Evolutionary conservation across 2,888 invertebrate species (phyloP).

Genomic region (Harmothoe impar): DNA sequence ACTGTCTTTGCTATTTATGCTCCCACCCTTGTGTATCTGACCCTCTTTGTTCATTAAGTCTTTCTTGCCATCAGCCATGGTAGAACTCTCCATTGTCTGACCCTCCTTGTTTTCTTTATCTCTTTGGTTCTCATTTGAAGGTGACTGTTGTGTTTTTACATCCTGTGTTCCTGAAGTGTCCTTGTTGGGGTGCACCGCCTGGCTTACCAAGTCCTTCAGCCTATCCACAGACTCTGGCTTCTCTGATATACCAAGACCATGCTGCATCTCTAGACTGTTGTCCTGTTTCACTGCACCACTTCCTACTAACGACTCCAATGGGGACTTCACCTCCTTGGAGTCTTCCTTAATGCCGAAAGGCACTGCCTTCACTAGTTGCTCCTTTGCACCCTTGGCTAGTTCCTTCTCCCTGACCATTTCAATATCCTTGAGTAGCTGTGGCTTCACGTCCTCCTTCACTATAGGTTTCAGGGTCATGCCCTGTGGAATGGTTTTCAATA

Average conservation of each 20-base stretch:
- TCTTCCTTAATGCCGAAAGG: neutral
- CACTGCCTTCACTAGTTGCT: neutral
- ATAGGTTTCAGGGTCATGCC: neutral
- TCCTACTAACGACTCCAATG: neutral
- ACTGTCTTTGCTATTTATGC: neutral
- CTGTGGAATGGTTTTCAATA: neutral
- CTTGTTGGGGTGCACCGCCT: neutral
- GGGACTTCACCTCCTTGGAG: neutral
- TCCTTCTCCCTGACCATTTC: slow-evolving; percentile 58
- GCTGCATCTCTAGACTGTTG: neutral
- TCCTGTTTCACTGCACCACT: neutral
- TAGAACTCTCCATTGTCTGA: neutral
- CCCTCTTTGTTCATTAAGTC: neutral
- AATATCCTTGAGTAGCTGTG: slow-evolving; percentile 36
- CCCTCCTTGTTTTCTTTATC: slow-evolving; percentile 30
- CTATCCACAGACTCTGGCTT: neutral
- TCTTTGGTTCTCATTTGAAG: slow-evolving; percentile 10
- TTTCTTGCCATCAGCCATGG: neutral
- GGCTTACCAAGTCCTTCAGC: neutral
- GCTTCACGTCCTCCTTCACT: slow-evolving; percentile 27
- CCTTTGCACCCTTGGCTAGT: slow-evolving; percentile 48
- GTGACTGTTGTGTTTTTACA: neutral
- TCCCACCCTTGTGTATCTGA: neutral
- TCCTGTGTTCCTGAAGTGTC: neutral
- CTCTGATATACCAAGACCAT: neutral